Base-by-base conservation (phyloP, 2,888 invertebrate species). In the Agonopterix subpropinquella region DNA sequence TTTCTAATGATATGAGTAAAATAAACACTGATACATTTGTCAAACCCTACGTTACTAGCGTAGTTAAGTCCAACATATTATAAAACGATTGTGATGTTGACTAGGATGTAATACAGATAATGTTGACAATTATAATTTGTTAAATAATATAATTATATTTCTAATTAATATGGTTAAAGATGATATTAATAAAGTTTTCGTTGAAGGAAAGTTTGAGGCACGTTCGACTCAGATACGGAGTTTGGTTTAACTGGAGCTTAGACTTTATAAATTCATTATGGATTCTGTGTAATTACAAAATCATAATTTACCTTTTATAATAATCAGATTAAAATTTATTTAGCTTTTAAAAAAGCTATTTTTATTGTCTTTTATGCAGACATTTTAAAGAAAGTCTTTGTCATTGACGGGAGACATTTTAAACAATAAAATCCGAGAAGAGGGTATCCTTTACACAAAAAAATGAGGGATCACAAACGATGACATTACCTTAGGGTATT, bases 31-130 rank as follows among this genome's bases (percentile, higher is more conserved):
- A 28, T 28, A 28, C 28, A 28, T 28, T 28, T 28, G 28, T 28
- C 28, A 28, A 28, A 28, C 28, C 28, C 28, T 43, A 11, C 65
- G 68, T 68, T 71, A 71, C 64, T 65, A 68, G 69, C 58, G 57
- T 74, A 74, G 71, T 70, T 79, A 81, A 79, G 80, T 74, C 77
- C 74, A 70, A 68, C 70, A 68, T 75, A 73, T 77, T 80, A 70
- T 82, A 80, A 77, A 77, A 77, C 70, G 68, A 87, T 75, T 88
- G 87, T 88, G 87, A 88, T 87, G 82, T 84, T 81, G 75, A 80
- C 67, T 84, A 85, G 78, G 72, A 70, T 70, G 72, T 80, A 74
- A 75, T 70, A 77, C 79, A 75, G 68, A 77, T 77, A 66, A 80
- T 76, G 80, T 84, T 84, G 76, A 77, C 62, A 65, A 73, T 63